These are phyloP conservation scores for Micrastur ruficollis DNA, from an alignment of 2,797 vertebrate species.

Conservation along the genomic window DNA sequence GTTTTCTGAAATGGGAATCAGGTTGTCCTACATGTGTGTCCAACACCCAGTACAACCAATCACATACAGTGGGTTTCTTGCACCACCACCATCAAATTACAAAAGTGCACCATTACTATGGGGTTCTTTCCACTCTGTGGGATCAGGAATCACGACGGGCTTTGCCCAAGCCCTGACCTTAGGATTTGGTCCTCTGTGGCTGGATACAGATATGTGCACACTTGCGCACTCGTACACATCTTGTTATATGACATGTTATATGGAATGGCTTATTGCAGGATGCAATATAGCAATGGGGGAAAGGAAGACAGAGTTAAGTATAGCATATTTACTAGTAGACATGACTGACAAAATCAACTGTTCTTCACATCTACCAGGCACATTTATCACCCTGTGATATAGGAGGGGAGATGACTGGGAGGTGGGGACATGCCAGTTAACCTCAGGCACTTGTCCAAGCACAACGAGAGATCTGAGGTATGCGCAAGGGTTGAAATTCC, in stretches of 20 bases:
- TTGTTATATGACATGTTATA: background rate
- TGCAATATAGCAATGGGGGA: rapidly evolving
- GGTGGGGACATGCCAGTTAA: conserved; percentile 54
- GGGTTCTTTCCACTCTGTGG: background rate
- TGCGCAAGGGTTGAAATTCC: conserved; percentile 70
- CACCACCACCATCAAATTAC: background rate
- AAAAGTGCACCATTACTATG: background rate
- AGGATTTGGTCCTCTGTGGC: background rate
- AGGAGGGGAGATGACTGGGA: background rate
- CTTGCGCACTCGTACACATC: rapidly evolving
- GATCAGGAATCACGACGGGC: background rate
- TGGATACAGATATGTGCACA: rapidly evolving
- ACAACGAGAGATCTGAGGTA: conserved; percentile 44
- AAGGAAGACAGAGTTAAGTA: background rate
- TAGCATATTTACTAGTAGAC: background rate
- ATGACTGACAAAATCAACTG: background rate
- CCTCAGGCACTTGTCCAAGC: conserved; percentile 66
- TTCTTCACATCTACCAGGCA: background rate
- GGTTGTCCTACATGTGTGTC: background rate
- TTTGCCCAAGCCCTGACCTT: background rate
- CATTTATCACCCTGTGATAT: background rate
- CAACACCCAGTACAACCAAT: background rate
- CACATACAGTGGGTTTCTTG: rapidly evolving
- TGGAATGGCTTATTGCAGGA: background rate
- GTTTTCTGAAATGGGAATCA: background rate